Conservation (phyloP, 2,888 invertebrate species). For the Gymnosoma rotundatum region DNA sequence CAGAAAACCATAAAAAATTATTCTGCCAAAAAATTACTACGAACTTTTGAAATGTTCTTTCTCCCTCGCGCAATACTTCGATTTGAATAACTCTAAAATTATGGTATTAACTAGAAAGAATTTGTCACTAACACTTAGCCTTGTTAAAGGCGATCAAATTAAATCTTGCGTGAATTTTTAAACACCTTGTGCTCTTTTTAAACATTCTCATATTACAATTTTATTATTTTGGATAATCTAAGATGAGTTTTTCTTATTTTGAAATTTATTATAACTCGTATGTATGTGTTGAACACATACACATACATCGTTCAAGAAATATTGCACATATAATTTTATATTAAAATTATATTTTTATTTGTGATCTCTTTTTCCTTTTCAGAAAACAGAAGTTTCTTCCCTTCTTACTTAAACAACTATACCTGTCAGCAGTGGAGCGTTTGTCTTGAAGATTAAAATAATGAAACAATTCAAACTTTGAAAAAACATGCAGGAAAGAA, state of each 20-base stretch:
- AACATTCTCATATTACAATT: too few species aligned
- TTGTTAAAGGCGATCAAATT: too few species aligned
- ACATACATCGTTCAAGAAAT: background rate
- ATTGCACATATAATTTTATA: conserved; percentile 5
- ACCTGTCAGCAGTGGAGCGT: conserved; percentile 16
- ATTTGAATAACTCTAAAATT: too few species aligned
- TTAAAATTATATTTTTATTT: background rate
- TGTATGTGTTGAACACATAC: background rate
- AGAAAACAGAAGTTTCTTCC: conserved; percentile 8
- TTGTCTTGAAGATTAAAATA: conserved; percentile 36
- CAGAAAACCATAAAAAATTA: too few species aligned
- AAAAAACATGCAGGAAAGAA: background rate
- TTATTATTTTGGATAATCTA: background rate
- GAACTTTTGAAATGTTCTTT: too few species aligned
- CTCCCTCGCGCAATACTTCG: too few species aligned
- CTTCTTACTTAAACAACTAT: conserved; percentile 1
- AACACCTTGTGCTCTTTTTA: too few species aligned
- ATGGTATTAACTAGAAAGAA: too few species aligned
- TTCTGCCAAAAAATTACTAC: too few species aligned
- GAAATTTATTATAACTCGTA: background rate
- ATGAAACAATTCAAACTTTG: conserved; percentile 39
- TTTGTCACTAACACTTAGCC: too few species aligned
- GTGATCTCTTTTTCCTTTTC: background rate
- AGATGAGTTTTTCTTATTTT: background rate
- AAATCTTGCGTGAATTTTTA: too few species aligned